These are phyloP conservation scores for Nomada fabriciana DNA, from an alignment of 2,888 invertebrate species.

Conservation along the genomic window DNA sequence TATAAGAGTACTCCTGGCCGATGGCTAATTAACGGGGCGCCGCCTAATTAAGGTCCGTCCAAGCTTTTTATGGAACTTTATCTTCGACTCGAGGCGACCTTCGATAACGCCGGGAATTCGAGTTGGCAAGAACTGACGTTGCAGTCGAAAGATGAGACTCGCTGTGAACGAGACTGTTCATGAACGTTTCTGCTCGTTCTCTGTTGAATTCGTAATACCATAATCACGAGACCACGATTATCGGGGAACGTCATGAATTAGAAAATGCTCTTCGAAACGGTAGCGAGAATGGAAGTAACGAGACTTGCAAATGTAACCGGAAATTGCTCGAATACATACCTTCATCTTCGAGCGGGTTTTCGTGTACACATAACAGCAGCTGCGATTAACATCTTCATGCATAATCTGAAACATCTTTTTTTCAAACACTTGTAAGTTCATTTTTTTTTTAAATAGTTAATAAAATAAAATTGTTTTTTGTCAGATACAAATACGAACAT, in stretches of 20 bases:
- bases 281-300: constrained; percentile 22
- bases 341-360: neutral
- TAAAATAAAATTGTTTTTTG: neutral
- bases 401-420: neutral
- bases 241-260: constrained; percentile 53
- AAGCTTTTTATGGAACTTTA: constrained; percentile 60
- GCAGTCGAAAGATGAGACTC: constrained; percentile 43
- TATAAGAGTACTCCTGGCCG: constrained; percentile 41
- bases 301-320: constrained; percentile 43
- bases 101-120: constrained; percentile 60
- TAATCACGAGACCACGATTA: constrained; percentile 61
- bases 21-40: constrained; percentile 66
- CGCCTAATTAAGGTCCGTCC: constrained; percentile 66
- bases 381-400: neutral
- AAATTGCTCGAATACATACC: constrained; percentile 39
- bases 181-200: constrained; percentile 16
- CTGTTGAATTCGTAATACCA: constrained; percentile 67
- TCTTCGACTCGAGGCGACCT: constrained; percentile 45
- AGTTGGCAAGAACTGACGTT: constrained; percentile 54
- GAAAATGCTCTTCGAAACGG: constrained; percentile 24
- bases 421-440: constrained; percentile 9
- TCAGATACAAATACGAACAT: neutral
- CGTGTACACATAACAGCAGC: neutral
- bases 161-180: constrained; percentile 27
- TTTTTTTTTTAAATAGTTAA: neutral